A percentile compares a stretch with the other conserved stretches of the same genome.
Evolutionary conservation across 2,888 invertebrate genomes (phyloP).

Genomic region (Leptogaster cylindrica): DNA sequence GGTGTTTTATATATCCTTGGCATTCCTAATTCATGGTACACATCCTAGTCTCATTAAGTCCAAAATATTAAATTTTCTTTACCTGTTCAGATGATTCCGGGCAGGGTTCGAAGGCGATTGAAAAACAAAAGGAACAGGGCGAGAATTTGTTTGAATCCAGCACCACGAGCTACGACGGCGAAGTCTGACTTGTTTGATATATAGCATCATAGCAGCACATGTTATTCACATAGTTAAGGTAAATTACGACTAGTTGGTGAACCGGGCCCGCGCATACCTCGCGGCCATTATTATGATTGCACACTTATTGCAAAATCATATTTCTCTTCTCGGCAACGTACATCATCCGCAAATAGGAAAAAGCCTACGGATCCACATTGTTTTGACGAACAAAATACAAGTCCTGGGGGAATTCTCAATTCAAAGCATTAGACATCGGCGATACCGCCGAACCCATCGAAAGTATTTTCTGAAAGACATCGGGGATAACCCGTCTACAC

Average conservation of each 20-base stretch:
- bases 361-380: constrained; percentile 28
- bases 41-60: constrained; percentile 1
- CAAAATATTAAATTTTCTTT: constrained; percentile 26
- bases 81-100: not conserved
- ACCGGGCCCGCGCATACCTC: constrained; percentile 32
- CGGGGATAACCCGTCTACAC: not conserved
- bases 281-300: constrained; percentile 32
- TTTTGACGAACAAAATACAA: constrained; percentile 20
- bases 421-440: not conserved
- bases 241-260: constrained; percentile 32
- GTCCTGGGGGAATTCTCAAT: not conserved
- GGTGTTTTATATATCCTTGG: not conserved
- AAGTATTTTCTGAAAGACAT: constrained; percentile 11
- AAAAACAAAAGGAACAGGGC: constrained; percentile 2
- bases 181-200: constrained; percentile 25
- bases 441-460: not conserved
- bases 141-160: constrained; percentile 18
- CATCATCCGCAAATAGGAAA: constrained; percentile 23
- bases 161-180: constrained; percentile 18
- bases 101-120: not conserved
- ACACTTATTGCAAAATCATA: constrained; percentile 36
- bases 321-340: constrained; percentile 23
- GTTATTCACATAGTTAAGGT: constrained; percentile 36
- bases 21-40: not conserved
- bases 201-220: constrained; percentile 31